Evolutionary conservation across 2,797 vertebrate genomes (phyloP).

Genomic region (Microtus obscurus): DNA sequence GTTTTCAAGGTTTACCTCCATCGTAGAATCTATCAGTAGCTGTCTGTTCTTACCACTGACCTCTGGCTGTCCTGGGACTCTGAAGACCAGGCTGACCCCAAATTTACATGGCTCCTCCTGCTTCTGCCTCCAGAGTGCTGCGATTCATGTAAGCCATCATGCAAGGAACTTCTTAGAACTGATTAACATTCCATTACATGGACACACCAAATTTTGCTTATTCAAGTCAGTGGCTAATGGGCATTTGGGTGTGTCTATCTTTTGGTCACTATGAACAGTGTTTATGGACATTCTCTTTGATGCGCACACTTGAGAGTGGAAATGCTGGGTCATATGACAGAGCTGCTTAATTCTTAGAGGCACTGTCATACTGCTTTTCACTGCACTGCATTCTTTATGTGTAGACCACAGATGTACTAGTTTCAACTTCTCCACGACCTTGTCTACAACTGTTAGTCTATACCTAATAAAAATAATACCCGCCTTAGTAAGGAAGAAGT

Average conservation of each 20-base stretch:
- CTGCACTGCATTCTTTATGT: neutral
- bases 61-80: neutral
- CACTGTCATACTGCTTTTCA: neutral
- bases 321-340: neutral
- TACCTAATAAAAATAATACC: neutral
- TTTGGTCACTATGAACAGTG: neutral
- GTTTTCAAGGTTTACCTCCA: neutral
- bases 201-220: neutral
- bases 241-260: neutral
- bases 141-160: neutral
- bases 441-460: neutral
- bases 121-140: neutral
- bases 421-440: slow-evolving; percentile 12
- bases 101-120: neutral
- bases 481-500: neutral
- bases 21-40: neutral
- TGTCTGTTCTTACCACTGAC: too few relatives aligned
- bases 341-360: slow-evolving; percentile 42
- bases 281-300: neutral
- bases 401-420: neutral
- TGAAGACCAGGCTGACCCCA: neutral
- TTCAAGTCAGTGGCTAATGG: neutral
- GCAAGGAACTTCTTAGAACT: neutral
- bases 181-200: neutral
- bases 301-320: neutral